Evolutionary conservation across 1,140 invertebrate genomes (phyloP).

Genomic region (Bombus superbus): DNA sequence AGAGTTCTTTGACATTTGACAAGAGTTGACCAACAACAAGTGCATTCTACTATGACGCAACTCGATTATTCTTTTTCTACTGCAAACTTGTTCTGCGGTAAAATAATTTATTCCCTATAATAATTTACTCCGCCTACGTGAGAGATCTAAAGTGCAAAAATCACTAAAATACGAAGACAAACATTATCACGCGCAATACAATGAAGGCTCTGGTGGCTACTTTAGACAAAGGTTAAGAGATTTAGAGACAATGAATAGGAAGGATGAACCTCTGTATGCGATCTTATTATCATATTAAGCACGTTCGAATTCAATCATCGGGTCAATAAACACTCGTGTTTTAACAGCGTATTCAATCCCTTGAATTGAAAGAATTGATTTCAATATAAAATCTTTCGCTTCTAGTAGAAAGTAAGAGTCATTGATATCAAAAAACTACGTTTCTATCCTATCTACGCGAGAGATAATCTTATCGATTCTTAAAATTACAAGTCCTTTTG

Average conservation of each 20-base stretch:
- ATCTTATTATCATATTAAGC: conserved; percentile 23
- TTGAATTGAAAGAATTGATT: not conserved
- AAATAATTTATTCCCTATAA: not conserved
- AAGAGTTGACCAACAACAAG: not conserved
- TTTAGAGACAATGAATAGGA: not conserved
- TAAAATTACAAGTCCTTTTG: not conserved
- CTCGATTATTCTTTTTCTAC: not conserved
- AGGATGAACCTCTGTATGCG: not conserved
- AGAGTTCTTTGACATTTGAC: not conserved
- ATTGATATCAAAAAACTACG: not conserved
- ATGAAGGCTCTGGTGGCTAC: not conserved
- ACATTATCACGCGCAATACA: not conserved
- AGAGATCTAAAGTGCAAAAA: not conserved
- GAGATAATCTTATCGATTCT: not conserved
- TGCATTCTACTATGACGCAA: not conserved
- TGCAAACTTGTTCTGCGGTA: not conserved
- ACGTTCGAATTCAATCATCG: not conserved
- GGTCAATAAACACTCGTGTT: not conserved
- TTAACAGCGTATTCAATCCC: not conserved
- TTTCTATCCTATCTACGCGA: not conserved
- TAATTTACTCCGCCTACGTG: not conserved
- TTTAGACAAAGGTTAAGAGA: not conserved
- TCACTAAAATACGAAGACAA: not conserved
- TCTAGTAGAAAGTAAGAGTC: too few species aligned
- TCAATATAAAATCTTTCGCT: not conserved